Base-by-base conservation (phyloP, 2,888 invertebrate genomes). In the Xanthia icteritia region DNA sequence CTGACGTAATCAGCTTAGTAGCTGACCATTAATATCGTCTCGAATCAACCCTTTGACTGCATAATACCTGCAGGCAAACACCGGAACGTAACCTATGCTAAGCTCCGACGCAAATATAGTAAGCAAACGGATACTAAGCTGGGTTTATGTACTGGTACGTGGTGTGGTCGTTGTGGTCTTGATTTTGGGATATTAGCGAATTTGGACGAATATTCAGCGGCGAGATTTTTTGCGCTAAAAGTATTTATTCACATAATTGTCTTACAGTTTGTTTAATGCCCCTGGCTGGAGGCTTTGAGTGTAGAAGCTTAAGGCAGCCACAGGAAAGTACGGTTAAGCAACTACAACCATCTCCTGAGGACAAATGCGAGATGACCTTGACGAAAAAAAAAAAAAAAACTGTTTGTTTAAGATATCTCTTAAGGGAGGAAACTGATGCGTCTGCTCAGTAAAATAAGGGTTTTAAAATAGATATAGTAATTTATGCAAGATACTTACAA, bases 31-130 rank as follows among this genome's bases (percentile, higher is more conserved):
- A 88, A 86, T 88, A 88, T 75, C 80, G 76, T 91, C 91, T 90
- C 90, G 88, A 91, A 91, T 91, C 92, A 93, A 92, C 92, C 94
- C 94, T 94, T 93, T 93, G 93, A 92, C 92, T 92, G 90, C 89
- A 84, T 87, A 88, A 84, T 89, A 81, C 86, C 85, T 83, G 78
- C 90, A 76, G 91, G 92, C 94, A 94, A 94, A 95, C 92, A 93
- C 90, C 89, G 91, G 81, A 87, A 84, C 81, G 85, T 86, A 89
- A 90, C 91, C 92, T 92, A 91, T 86, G 92, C 90, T 94, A 93
- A 94, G 94, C 95, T 90, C 86, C 85, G 89, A 87, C 91, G 93
- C 95, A 95, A 95, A 96, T 95, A 96, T 94, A 94, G 94, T 92
- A 93, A 93, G 94, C 95, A 94, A 93, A 93, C 94, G 92, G 93